Conservation (phyloP, 1,140 invertebrate species). For the Brachionus plicatilis region DNA sequence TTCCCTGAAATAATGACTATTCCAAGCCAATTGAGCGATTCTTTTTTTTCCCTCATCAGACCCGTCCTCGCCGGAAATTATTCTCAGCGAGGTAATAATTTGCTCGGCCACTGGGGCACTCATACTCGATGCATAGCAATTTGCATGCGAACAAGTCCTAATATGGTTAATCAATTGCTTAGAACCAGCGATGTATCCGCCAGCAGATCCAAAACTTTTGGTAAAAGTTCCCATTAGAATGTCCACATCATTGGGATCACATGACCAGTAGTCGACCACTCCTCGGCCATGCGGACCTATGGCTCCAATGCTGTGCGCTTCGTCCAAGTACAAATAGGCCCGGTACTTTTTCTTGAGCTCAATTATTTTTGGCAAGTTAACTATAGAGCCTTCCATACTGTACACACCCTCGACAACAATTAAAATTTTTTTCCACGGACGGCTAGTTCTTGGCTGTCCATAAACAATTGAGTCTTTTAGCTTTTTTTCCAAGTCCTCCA, state of each 20-base stretch:
- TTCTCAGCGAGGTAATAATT: conserved; percentile 78
- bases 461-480: conserved; percentile 70
- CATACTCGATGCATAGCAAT: conserved; percentile 80
- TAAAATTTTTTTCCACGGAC: conserved; percentile 86
- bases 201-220: conserved; percentile 89
- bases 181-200: conserved; percentile 90
- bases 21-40: conserved; percentile 71
- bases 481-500: conserved; percentile 74
- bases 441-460: conserved; percentile 70
- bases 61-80: conserved; percentile 79
- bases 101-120: conserved; percentile 81
- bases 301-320: conserved; percentile 92
- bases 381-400: conserved; percentile 96
- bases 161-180: conserved; percentile 78
- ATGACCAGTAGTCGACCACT: conserved; percentile 75
- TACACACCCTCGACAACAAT: conserved; percentile 92
- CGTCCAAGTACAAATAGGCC: conserved; percentile 85
- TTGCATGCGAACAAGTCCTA: conserved; percentile 73
- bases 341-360: conserved; percentile 85
- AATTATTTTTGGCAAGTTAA: conserved; percentile 79
- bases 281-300: conserved; percentile 80
- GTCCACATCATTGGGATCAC: conserved; percentile 83
- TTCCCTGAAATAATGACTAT: conserved; percentile 78
- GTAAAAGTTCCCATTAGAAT: conserved; percentile 95
- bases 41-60: conserved; percentile 64